A percentile compares a stretch with the other conserved stretches of the same genome.
Conservation (phyloP, 2,888 invertebrate genomes). For the Agrochola macilenta region DNA sequence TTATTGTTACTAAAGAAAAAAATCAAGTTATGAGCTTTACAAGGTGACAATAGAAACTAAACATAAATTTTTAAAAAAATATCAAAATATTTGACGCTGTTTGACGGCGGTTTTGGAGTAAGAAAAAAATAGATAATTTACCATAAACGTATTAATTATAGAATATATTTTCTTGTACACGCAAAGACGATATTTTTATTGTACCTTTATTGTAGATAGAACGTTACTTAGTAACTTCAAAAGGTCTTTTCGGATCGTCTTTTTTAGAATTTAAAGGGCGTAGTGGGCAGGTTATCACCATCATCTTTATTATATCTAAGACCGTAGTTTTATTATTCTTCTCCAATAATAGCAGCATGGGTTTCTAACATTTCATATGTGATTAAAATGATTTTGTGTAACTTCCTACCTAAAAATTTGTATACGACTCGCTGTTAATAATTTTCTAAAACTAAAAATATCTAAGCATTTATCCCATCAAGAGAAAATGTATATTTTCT, state of each 20-base stretch:
- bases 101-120: slow-evolving; percentile 71
- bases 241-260: slow-evolving; percentile 45
- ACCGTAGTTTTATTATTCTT: neutral
- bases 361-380: neutral
- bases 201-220: slow-evolving; percentile 61
- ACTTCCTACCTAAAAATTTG: slow-evolving; percentile 14
- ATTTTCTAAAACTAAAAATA: slow-evolving; percentile 24
- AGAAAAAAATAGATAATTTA: slow-evolving; percentile 58
- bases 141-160: slow-evolving; percentile 56
- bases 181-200: slow-evolving; percentile 67
- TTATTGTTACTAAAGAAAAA: slow-evolving; percentile 63
- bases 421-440: slow-evolving; percentile 50
- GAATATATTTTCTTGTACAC: slow-evolving; percentile 68
- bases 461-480: neutral
- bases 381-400: neutral
- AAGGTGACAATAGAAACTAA: slow-evolving; percentile 83
- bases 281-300: slow-evolving; percentile 25
- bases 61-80: slow-evolving; percentile 66
- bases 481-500: slow-evolving; percentile 8
- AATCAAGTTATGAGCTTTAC: slow-evolving; percentile 80
- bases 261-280: slow-evolving; percentile 49
- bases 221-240: slow-evolving; percentile 56
- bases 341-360: neutral
- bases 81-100: slow-evolving; percentile 75
- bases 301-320: neutral